phyloP scores from a whole-genome alignment of 2,888 invertebrate genomes.

The Heterodera filipjevi region DNA sequence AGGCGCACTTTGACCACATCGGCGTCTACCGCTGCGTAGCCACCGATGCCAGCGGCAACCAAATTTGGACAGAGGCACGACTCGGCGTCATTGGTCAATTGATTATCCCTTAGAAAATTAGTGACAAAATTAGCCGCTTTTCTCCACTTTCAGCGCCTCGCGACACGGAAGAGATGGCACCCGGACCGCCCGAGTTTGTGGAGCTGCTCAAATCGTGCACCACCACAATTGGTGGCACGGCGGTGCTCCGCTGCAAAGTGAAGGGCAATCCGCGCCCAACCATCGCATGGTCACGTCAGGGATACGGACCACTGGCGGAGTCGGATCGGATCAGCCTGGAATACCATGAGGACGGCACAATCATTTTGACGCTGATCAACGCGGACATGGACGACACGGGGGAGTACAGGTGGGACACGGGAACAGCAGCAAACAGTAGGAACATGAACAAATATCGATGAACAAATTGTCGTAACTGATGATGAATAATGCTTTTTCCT shows the following conservation, averaged over 20 bases:
- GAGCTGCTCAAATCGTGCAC: conserved; percentile 61
- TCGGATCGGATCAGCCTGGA: conserved; percentile 53
- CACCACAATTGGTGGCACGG: conserved; percentile 47
- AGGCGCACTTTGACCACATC: conserved; percentile 33
- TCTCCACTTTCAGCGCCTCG: conserved; percentile 31
- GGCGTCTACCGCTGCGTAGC: conserved; percentile 37
- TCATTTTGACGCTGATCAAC: conserved; percentile 54
- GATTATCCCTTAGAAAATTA: background rate
- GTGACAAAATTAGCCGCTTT: background rate
- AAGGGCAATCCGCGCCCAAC: conserved; percentile 47
- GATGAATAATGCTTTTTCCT: background rate
- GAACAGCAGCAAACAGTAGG: background rate
- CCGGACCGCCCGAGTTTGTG: conserved; percentile 61
- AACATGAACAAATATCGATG: background rate
- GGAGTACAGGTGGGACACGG: conserved; percentile 51
- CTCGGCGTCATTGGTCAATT: conserved; percentile 41
- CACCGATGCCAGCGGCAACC: conserved; percentile 29
- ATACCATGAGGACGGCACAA: conserved; percentile 59
- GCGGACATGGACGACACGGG: conserved; percentile 56
- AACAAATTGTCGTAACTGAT: background rate
- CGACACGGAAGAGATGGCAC: conserved; percentile 33
- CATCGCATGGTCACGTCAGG: conserved; percentile 51
- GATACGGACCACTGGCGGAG: conserved; percentile 72
- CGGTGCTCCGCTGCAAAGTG: conserved; percentile 50
- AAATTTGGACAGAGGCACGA: conserved; percentile 45